Evolutionary conservation across 2,113 vertebrate species (phyloP), one percentile per base, ranked within the genome.

Genomic region (Ceyx cyanopectus): DNA sequence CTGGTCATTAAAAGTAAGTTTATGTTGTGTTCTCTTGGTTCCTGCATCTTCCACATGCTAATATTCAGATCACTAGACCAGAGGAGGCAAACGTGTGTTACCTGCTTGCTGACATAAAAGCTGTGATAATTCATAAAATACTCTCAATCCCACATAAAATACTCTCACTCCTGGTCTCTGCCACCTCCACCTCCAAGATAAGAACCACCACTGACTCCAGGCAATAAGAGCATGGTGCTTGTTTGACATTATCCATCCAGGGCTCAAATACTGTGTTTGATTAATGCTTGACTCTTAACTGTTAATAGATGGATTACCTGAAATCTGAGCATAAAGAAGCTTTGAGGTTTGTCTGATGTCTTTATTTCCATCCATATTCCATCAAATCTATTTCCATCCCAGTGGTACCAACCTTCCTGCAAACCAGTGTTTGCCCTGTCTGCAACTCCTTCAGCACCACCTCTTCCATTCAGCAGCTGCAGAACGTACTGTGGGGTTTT

Each of bases 401-500:
- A 66, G 53, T 24, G 34, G 23, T 53, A 53, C n/a, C 20, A 37
- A 12, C 4, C 5, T 60, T 18, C 16, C 87, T 63, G 32, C 32
- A 89, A 68, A 57, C 3, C 34, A 41, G 17, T 14, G 18, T 32
- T 75, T 63, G 8, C 23, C 8, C 34, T 46, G 12, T 9, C 23
- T 60, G 24, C 20, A 4, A 8, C 29, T 57, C 37, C 26, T 37
- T 30, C 50, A 70, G 12, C 14, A 6, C 27, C 56, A 26, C 5
- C 15, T 83, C 78, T 4, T 24, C 70, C 45, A 14, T 26, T 53
- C 45, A 48, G 5, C 1, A 54, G 10, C 9, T 66, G 46, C 0
- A 1, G 60, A n/a, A 61, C 0, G 0, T 46, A 14, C 8, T 23
- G 16, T 14, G 30, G 15, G 5, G 32, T 4, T 88, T 68, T 54